Evolutionary conservation across 2,888 invertebrate genomes (phyloP), one percentile per base, ranked within the genome.

Genomic region (Keiferia lycopersicella): DNA sequence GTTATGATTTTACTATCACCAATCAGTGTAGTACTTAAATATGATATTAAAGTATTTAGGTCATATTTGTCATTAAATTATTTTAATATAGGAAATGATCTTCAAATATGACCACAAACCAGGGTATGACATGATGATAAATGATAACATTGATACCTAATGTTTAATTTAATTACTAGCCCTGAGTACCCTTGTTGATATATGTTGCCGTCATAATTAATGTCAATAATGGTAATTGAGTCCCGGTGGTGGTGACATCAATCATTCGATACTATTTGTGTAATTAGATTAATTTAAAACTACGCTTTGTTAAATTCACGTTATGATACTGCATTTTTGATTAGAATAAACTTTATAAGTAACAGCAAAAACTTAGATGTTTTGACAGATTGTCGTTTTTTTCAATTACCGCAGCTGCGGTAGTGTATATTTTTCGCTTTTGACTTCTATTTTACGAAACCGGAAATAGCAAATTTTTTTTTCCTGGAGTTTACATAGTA

Each of bases 201-300:
- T n/a, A 45, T 16, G 16, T 16, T 45, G n/a, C 45, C 45, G 45
- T 16, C n/a, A 45, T 45, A 45, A 45, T 45, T 45, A 45, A 45
- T 45, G 45, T 45, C 45, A 45, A 45, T 45, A 45, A 45, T 45
- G 16, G 45, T 45, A 45, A 45, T 45, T 45, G 45, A 45, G 45
- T 45, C 45, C 45, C 45, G 45, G n/a, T 11, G 45, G 45, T n/a
- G 45, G 4, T 45, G 45, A 45, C 11, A 45, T 45, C 45, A 45
- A 45, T 45, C 45, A 45, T 16, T 8, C 45, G 3, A 45, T 45
- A 10, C 45, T n/a, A 45, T 45, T 45, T 45, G 16, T n/a, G 45
- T 45, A 45, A 16, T 45, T 45, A 16, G n/a, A 45, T 45, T 16
- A n/a, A n/a, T 45, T 7, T n/a, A 45, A 45, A 1, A 16, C 45